A percentile compares a stretch with the other conserved stretches of the same genome.
These are phyloP conservation scores for Accipiter cooperii DNA, from an alignment of 2,113 vertebrate genomes.

Conservation along the genomic window DNA sequence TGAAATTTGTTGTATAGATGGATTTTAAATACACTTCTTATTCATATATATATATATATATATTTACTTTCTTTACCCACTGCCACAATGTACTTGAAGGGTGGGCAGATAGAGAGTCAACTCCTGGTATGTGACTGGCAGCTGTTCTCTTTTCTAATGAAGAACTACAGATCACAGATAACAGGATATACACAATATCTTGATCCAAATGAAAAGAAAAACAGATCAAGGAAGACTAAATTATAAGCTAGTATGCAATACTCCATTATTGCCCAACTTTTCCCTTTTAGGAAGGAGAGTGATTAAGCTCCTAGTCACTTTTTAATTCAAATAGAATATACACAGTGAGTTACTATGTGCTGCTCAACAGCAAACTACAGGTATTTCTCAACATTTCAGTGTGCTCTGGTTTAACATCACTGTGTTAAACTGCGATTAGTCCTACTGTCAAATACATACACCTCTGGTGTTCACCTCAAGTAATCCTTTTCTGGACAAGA, in stretches of 20 bases:
- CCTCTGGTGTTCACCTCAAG: not conserved
- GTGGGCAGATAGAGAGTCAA: not conserved
- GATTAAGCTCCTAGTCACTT: not conserved
- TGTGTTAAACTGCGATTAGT: not conserved
- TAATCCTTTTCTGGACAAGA: not conserved
- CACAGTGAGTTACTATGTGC: not conserved
- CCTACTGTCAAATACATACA: not conserved
- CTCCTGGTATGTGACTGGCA: not conserved
- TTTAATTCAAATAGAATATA: not conserved
- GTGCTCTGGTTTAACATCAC: not conserved
- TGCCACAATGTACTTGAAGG: not conserved
- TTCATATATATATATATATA: not conserved
- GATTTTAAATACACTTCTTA: not conserved
- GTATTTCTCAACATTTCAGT: not conserved
- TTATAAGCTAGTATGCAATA: not conserved
- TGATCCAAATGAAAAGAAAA: conserved; percentile 11
- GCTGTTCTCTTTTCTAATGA: not conserved
- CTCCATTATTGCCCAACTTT: not conserved
- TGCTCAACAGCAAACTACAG: not conserved
- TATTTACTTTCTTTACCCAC: not conserved
- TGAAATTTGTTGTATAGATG: not conserved
- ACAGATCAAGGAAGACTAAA: not conserved
- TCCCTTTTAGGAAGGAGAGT: not conserved
- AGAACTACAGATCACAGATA: not conserved
- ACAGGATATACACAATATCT: not conserved